Conservation (phyloP, 1,140 invertebrate species). For the Magallana angulata region DNA sequence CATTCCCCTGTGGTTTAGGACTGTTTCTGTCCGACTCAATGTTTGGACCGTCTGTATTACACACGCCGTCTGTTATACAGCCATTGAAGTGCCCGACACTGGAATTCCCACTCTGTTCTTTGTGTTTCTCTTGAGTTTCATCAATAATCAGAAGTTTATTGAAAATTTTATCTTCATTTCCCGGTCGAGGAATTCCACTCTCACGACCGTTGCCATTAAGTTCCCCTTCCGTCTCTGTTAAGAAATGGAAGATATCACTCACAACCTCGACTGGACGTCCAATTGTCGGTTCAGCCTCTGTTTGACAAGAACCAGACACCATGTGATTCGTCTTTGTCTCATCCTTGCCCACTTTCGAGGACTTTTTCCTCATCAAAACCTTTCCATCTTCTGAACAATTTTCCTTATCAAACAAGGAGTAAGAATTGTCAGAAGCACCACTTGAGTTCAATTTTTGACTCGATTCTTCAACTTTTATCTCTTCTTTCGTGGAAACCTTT, state of each 20-base stretch:
- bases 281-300: no score
- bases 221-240: conserved; percentile 42
- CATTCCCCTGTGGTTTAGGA: not conserved
- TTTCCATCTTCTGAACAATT: not conserved
- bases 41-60: not conserved
- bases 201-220: not conserved
- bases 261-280: conserved; percentile 18
- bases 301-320: no score
- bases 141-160: conserved; percentile 37
- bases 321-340: no score
- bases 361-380: conserved; percentile 20
- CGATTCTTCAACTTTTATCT: not conserved
- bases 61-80: not conserved
- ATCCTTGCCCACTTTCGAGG: not conserved
- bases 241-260: conserved; percentile 59
- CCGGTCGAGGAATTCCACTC: not conserved
- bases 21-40: not conserved
- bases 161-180: not conserved
- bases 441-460: not conserved
- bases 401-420: not conserved
- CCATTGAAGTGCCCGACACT: not conserved
- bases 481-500: not conserved
- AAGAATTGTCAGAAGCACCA: not conserved
- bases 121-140: conserved; percentile 3
- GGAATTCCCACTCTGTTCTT: not conserved